Percentiles rank a stretch among this genome's conserved stretches.
Evolutionary conservation across 2,113 vertebrate species (phyloP).

Genomic region (Panurus biarmicus): DNA sequence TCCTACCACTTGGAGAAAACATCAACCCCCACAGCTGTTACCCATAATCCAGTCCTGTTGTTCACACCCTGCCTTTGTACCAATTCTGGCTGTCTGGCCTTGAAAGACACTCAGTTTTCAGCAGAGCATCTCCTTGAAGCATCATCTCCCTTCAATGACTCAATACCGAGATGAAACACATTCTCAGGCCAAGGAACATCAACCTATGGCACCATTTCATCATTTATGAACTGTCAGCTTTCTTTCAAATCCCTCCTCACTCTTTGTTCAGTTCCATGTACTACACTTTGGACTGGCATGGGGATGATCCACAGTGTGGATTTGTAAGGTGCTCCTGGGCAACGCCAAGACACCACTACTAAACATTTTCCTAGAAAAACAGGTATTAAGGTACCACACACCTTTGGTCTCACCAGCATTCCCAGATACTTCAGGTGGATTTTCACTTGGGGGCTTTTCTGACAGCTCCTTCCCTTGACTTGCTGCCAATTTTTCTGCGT

Average conservation of each 20-base stretch:
- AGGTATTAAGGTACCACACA: neutral
- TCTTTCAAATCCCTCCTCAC: neutral
- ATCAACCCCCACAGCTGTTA: neutral
- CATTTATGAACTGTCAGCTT: neutral
- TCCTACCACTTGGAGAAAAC: neutral
- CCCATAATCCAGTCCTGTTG: neutral
- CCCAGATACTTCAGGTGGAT: neutral
- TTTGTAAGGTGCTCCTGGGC: neutral
- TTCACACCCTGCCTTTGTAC: neutral
- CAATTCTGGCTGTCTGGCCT: neutral
- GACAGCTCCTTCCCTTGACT: conserved; percentile 49
- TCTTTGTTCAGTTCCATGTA: neutral
- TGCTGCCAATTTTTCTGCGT: conserved; percentile 78
- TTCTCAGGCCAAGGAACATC: neutral
- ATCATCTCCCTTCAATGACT: neutral
- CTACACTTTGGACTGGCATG: neutral
- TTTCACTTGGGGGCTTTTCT: conserved; percentile 13
- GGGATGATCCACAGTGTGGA: neutral
- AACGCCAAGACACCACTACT: neutral
- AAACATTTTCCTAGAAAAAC: neutral
- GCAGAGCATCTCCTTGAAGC: neutral
- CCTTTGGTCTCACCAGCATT: conserved; percentile 45
- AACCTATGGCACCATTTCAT: neutral
- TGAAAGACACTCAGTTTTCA: neutral
- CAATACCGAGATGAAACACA: neutral